Percentiles rank a stretch among this genome's conserved stretches.
phyloP scores from a whole-genome alignment of 2,113 vertebrate species.

The Verasper variegatus region DNA sequence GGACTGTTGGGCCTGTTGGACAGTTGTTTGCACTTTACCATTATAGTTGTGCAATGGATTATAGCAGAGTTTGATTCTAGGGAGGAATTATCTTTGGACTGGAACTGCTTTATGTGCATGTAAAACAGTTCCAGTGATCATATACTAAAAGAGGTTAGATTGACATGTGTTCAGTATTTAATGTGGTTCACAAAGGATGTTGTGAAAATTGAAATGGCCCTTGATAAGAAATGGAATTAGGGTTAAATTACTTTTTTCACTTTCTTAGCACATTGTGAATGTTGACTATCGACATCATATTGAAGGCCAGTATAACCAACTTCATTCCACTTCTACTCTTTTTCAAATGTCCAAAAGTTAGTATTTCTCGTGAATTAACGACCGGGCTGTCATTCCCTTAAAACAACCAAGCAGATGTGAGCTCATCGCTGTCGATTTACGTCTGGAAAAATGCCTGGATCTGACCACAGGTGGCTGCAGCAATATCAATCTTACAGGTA shows the following conservation, averaged over 20 bases:
- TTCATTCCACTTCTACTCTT: neutral
- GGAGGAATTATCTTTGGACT: too few relatives aligned
- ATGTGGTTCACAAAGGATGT: too few relatives aligned
- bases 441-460: slow-evolving; percentile 50
- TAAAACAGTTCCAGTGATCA: too few relatives aligned
- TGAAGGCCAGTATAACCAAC: neutral
- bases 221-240: neutral
- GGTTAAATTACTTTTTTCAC: slow-evolving; percentile 6
- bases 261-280: slow-evolving; percentile 21
- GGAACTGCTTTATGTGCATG: too few relatives aligned
- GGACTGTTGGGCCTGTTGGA: too few relatives aligned
- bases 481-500: slow-evolving; percentile 44
- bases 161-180: too few relatives aligned
- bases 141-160: too few relatives aligned
- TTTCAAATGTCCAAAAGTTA: slow-evolving; percentile 21
- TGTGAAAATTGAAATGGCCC: too few relatives aligned
- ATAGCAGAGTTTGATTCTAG: too few relatives aligned
- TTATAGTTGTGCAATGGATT: too few relatives aligned
- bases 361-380: neutral
- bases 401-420: slow-evolving; percentile 64
- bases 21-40: too few relatives aligned
- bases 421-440: slow-evolving; percentile 53
- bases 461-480: slow-evolving; percentile 61
- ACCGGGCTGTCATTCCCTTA: slow-evolving; percentile 4
- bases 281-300: neutral